phyloP scores from a whole-genome alignment of 2,888 invertebrate genomes.

The Mayetiola destructor region DNA sequence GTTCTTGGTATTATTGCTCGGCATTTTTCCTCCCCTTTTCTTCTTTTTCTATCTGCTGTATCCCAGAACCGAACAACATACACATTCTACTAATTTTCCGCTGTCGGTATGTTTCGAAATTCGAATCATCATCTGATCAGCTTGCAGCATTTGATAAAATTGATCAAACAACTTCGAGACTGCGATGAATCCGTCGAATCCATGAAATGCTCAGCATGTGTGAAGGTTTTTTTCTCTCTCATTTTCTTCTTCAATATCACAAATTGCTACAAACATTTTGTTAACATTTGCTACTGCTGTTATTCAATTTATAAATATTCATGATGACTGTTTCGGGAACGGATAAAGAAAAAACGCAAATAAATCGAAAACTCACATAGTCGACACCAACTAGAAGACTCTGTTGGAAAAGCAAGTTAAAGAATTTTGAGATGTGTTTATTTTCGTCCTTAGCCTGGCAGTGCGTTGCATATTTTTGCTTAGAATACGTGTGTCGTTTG shows the following conservation, averaged over 20 bases:
- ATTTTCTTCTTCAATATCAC: not conserved
- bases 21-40: too few relatives aligned
- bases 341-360: not conserved
- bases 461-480: not conserved
- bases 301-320: conserved; percentile 11
- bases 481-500: not conserved
- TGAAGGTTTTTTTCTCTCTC: not conserved
- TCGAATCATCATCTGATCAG: not conserved
- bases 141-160: not conserved
- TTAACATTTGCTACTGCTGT: conserved; percentile 3
- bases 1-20: too few relatives aligned
- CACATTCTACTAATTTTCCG: too few relatives aligned
- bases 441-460: too few relatives aligned
- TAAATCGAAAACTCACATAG: not conserved
- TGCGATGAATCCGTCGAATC: not conserved
- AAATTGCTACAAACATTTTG: not conserved
- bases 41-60: not conserved
- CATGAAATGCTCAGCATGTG: not conserved
- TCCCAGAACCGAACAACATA: too few relatives aligned
- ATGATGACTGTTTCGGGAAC: conserved; percentile 1
- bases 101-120: not conserved
- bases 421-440: not conserved
- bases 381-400: not conserved
- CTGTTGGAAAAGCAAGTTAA: not conserved
- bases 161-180: not conserved